phyloP scores from a whole-genome alignment of 2,888 invertebrate species.

The Agrochola lota region DNA sequence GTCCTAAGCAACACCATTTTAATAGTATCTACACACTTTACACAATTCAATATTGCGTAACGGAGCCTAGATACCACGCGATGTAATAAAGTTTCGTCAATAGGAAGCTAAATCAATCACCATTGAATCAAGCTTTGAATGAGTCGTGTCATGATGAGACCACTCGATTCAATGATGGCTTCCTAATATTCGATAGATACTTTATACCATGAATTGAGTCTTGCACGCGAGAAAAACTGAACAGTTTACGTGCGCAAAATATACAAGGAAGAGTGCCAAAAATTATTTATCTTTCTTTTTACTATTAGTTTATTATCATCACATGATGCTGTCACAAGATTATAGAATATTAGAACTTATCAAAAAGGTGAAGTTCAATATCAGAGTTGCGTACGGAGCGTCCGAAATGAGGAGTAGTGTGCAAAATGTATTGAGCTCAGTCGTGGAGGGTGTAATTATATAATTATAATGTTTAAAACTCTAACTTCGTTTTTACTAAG shows the following conservation, averaged over 20 bases:
- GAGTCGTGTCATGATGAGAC: slow-evolving; percentile 18
- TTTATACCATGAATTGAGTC: slow-evolving; percentile 13
- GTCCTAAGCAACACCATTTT: not conserved
- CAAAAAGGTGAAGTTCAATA: slow-evolving; percentile 51
- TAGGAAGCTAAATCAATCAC: slow-evolving; percentile 30
- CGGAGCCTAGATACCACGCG: not conserved
- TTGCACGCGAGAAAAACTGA: slow-evolving; percentile 13
- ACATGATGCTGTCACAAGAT: slow-evolving; percentile 19
- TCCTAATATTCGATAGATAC: not conserved
- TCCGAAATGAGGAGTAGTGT: slow-evolving; percentile 1
- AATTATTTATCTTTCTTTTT: slow-evolving; percentile 16
- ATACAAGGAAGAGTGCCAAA: slow-evolving; percentile 12
- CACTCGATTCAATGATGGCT: not conserved
- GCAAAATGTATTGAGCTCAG: slow-evolving; percentile 27
- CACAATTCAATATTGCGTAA: slow-evolving; percentile 14
- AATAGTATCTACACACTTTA: not conserved
- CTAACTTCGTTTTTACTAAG: not conserved
- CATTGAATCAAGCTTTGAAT: slow-evolving; percentile 25
- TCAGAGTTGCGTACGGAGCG: slow-evolving; percentile 10
- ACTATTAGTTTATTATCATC: slow-evolving; percentile 2
- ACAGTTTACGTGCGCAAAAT: slow-evolving; percentile 25
- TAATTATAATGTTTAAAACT: not conserved
- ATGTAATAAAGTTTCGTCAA: slow-evolving; percentile 10
- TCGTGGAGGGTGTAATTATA: not conserved
- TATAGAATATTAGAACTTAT: slow-evolving; percentile 19